Percentiles rank a stretch among this genome's conserved stretches.
Evolutionary conservation across 2,113 vertebrate genomes (phyloP).

Genomic region (Meleagris gallopavo): DNA sequence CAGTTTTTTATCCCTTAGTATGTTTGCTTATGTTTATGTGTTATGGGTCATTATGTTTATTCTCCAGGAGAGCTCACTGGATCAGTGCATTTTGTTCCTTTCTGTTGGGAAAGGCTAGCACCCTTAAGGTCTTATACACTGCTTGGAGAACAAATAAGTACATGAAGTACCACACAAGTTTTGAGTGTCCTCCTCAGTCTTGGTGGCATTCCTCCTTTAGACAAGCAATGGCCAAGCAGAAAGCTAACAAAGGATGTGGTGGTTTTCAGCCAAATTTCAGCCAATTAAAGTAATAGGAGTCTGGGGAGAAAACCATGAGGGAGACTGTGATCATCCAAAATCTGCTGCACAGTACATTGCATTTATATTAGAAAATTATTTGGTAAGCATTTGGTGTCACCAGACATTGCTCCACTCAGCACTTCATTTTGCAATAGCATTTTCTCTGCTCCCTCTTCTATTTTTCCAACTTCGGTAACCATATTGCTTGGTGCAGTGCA

Average conservation of each 20-base stretch:
- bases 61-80: neutral
- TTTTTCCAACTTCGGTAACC: neutral
- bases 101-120: neutral
- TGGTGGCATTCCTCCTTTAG: neutral
- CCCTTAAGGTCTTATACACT: neutral
- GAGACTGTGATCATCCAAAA: neutral
- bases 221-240: neutral
- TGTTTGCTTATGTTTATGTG: neutral
- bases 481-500: neutral
- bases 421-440: neutral
- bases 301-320: neutral
- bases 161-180: neutral
- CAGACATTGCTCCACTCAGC: neutral
- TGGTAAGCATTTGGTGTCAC: fast-evolving
- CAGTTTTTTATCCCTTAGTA: neutral
- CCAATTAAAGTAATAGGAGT: neutral
- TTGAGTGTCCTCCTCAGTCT: neutral
- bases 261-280: neutral
- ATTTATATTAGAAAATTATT: neutral
- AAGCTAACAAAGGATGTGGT: neutral
- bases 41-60: neutral
- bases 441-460: neutral
- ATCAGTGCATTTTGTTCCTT: neutral
- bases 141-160: neutral
- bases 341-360: neutral